These are phyloP conservation scores for Peribatodes rhomboidaria DNA, from an alignment of 2,888 invertebrate species.

Conservation along the genomic window DNA sequence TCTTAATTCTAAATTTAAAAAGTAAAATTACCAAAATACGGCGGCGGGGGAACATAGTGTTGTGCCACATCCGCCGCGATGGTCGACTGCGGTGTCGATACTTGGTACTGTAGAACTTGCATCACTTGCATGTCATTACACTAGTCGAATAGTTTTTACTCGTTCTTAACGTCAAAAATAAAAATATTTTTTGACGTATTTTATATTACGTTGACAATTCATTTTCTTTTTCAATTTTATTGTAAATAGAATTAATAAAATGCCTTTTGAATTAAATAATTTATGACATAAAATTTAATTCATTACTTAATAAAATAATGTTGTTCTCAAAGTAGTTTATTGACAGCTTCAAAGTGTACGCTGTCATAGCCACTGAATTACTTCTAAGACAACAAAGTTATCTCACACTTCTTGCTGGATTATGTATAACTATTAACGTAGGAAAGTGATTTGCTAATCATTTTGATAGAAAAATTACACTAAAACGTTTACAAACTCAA, in stretches of 20 bases:
- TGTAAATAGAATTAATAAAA: too few relatives aligned
- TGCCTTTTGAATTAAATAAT: too few relatives aligned
- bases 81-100: conserved; percentile 82
- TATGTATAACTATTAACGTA: too few relatives aligned
- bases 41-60: conserved; percentile 81
- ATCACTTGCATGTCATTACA: conserved; percentile 85
- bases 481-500: not conserved
- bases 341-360: too few relatives aligned
- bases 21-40: conserved; percentile 76
- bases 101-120: conserved; percentile 89
- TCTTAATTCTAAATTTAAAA: conserved; percentile 9
- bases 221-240: too few relatives aligned
- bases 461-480: not conserved
- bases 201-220: not conserved
- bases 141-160: conserved; percentile 15
- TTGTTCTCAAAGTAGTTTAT: too few relatives aligned
- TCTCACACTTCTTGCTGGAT: too few relatives aligned
- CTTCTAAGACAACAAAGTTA: too few relatives aligned
- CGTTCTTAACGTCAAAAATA: not conserved
- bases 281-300: too few relatives aligned
- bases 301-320: too few relatives aligned
- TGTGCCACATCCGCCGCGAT: conserved; percentile 78
- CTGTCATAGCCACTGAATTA: too few relatives aligned
- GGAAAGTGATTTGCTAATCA: not conserved
- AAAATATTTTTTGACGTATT: not conserved